Base-by-base conservation (phyloP, 2,113 vertebrate genomes). In the Propithecus coquereli region DNA sequence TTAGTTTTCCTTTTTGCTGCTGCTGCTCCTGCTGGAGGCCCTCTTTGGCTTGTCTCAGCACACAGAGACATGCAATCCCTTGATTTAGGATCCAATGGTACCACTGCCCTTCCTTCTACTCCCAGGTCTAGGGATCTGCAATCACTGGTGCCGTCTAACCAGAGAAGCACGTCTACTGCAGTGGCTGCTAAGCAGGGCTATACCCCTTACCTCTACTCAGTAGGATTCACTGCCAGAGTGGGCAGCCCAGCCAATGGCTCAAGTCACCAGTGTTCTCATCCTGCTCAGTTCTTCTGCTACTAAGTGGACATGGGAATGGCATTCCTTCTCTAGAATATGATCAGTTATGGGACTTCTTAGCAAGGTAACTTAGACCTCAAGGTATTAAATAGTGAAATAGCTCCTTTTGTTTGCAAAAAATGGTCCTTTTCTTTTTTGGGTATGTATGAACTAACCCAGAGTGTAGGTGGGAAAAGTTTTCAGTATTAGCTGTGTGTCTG, bases 331-430 rank as follows among this genome's bases (percentile, higher is more conserved):
- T 68, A 65, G 74, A 65, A n/a, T 4, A 20, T 70, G 10, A 37
- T 30, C 2, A 2, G 14, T 45, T 20, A 17, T 30, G 16, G 50
- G 5, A 80, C 76, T 91, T 3, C 20, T 70, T 68, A 90, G 45
- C 47, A 65, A 95, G 23, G 20, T 57, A 61, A 40, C 32, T 61
- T 52, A 85, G 43, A 65, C 23, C 8, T 76, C 40, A 85, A 89
- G n/a, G 37, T 63, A 5, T 76, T 85, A 47, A 76, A 45, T 34
- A 59, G 23, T 81, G 66, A 92, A 66, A 43, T 68, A 47, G 23
- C 37, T 70, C 5, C 45, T 87, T 81, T 68, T 17, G 3, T 91
- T 91, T 84, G 71, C 37, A 85, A 76, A 76, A 89, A 90, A 23
- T 65, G 23, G 9, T 9, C 2, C 8, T 63, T 90, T 90, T 27